phyloP scores from a whole-genome alignment of 1,140 invertebrate species.

The Araneus ventricosus region DNA sequence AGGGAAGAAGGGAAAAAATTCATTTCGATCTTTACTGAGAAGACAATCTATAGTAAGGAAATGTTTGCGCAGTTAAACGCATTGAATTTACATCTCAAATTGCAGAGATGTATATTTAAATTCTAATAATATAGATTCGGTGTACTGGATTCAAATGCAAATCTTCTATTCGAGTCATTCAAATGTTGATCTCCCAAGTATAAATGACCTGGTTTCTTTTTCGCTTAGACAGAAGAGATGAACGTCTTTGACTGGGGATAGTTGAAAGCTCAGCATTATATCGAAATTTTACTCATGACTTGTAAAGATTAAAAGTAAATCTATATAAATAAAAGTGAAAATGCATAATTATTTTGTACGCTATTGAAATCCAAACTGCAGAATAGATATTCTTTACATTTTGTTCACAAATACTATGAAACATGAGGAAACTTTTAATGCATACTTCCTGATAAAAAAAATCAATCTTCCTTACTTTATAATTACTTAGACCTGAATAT shows the following conservation, averaged over 20 bases:
- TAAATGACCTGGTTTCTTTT: background rate
- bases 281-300: background rate
- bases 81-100: conserved; percentile 10
- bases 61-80: background rate
- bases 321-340: no score
- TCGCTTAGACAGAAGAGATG: background rate
- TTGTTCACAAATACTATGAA: no score
- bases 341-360: no score
- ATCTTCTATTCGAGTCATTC: background rate
- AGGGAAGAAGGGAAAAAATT: background rate
- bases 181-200: background rate
- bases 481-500: no score
- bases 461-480: no score
- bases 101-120: background rate
- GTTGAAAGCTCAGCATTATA: background rate
- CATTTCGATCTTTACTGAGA: background rate
- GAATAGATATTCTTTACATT: no score
- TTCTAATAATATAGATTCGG: background rate
- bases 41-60: background rate
- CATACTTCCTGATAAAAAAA: no score
- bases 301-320: background rate
- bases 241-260: background rate
- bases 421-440: no score
- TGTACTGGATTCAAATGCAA: background rate
- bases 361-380: no score